These are phyloP conservation scores for Drosophila sproati DNA, from an alignment of 1,140 invertebrate genomes.

Conservation along the genomic window DNA sequence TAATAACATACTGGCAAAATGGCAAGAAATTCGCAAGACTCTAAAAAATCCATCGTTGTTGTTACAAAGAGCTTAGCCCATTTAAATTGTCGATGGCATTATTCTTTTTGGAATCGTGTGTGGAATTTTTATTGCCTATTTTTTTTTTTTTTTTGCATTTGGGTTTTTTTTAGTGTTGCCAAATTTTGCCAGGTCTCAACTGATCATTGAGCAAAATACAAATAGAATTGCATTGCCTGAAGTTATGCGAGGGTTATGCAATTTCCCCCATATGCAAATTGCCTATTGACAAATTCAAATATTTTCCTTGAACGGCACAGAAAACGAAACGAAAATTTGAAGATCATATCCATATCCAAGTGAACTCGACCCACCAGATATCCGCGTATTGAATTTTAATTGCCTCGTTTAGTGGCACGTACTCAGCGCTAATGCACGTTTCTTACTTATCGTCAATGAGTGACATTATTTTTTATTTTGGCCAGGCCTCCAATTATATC, in stretches of 20 bases:
- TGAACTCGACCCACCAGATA: neutral
- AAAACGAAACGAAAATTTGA: constrained; percentile 8
- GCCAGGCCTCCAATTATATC: constrained; percentile 3
- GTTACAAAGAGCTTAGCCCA: constrained; percentile 28
- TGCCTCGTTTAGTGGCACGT: constrained; percentile 33
- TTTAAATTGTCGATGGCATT: constrained; percentile 26
- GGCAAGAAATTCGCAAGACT: constrained; percentile 23
- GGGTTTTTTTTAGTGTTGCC: constrained; percentile 10
- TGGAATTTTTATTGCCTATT: constrained; percentile 35
- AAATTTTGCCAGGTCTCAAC: neutral
- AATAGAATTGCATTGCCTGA: constrained; percentile 21
- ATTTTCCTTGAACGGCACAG: constrained; percentile 12
- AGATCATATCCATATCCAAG: constrained; percentile 9
- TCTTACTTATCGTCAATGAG: constrained; percentile 37
- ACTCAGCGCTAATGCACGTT: constrained; percentile 32
- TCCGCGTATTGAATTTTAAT: constrained; percentile 32
- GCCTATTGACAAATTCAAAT: constrained; percentile 25
- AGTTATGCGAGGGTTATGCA: constrained; percentile 16
- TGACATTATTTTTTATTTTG: constrained; percentile 10
- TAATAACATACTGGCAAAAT: constrained; percentile 5
- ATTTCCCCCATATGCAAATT: constrained; percentile 12
- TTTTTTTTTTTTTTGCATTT: neutral
- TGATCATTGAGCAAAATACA: constrained; percentile 9
- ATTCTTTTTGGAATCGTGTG: constrained; percentile 37
- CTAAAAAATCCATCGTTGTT: constrained; percentile 14